Conservation (phyloP, 2,888 invertebrate species). For the Pyralis farinalis region DNA sequence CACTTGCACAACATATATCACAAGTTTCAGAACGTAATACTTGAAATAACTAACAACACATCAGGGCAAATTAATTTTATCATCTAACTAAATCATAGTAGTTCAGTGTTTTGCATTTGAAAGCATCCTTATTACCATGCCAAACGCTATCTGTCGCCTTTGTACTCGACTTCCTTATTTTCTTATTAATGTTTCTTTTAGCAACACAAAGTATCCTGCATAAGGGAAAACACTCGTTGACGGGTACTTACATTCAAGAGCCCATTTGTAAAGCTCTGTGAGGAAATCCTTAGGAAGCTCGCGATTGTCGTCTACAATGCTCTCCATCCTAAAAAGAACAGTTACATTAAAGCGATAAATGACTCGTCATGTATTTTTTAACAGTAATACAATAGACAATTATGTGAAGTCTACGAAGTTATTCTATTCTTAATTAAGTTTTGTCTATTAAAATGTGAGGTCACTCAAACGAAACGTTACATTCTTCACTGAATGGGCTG, state of each 20-base stretch:
- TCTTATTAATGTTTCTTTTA: neutral
- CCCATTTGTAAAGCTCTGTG: slow-evolving; percentile 89
- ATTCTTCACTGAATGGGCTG: slow-evolving; percentile 51
- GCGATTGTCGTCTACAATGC: slow-evolving; percentile 76
- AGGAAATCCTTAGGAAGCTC: slow-evolving; percentile 86
- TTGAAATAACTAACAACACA: neutral
- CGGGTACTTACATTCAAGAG: slow-evolving; percentile 87
- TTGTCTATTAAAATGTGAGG: slow-evolving; percentile 30
- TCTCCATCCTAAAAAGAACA: slow-evolving; percentile 80
- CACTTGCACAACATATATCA: no score
- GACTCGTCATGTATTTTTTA: slow-evolving; percentile 12
- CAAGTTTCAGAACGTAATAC: no score
- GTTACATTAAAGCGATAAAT: slow-evolving; percentile 19
- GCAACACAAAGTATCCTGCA: neutral
- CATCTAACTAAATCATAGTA: neutral
- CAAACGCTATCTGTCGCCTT: neutral
- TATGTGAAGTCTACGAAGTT: slow-evolving; percentile 15
- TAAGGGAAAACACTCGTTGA: slow-evolving; percentile 15
- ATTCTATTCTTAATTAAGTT: slow-evolving; percentile 18
- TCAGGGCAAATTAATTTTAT: neutral
- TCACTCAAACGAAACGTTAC: slow-evolving; percentile 48
- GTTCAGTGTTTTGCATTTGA: neutral
- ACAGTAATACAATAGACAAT: slow-evolving; percentile 18
- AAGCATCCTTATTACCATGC: neutral
- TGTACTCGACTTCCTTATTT: slow-evolving; percentile 4